Conservation (phyloP, 2,113 vertebrate genomes). For the Zosterops hypoxanthus region DNA sequence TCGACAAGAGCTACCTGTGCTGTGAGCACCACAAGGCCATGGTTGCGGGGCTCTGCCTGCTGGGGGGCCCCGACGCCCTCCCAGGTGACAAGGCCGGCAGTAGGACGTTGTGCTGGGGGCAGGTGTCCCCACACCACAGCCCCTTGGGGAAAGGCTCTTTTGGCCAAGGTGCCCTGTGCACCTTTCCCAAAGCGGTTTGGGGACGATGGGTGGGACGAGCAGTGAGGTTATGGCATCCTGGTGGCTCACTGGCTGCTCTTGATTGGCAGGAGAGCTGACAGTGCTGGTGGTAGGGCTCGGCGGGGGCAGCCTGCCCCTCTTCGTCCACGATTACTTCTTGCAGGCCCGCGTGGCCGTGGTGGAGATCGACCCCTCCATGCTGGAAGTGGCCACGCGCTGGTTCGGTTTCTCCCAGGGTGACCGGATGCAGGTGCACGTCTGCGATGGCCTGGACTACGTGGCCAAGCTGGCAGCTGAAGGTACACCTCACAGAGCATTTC, state of each 20-base stretch:
- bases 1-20: conserved; percentile 91
- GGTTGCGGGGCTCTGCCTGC: conserved; percentile 87
- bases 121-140: neutral
- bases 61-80: conserved; percentile 66
- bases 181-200: neutral
- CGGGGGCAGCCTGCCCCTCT: conserved; percentile 92
- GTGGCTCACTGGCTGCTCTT: neutral
- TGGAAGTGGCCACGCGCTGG: conserved; percentile 88
- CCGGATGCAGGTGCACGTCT: conserved; percentile 84
- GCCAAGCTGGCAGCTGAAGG: conserved; percentile 79
- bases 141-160: neutral
- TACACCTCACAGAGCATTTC: neutral
- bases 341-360: conserved; percentile 79
- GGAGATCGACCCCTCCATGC: conserved; percentile 88
- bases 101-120: neutral
- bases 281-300: conserved; percentile 92
- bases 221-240: rapidly evolving
- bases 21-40: conserved; percentile 94
- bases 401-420: conserved; percentile 86
- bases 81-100: conserved; percentile 56
- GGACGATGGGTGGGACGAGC: rapidly evolving
- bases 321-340: conserved; percentile 88
- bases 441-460: conserved; percentile 87
- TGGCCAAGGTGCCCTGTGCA: neutral
- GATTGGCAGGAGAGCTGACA: conserved; percentile 73